Evolutionary conservation across 1,140 invertebrate species (phyloP), one percentile per base, ranked within the genome.

Genomic region (Maconellicoccus hirsutus): DNA sequence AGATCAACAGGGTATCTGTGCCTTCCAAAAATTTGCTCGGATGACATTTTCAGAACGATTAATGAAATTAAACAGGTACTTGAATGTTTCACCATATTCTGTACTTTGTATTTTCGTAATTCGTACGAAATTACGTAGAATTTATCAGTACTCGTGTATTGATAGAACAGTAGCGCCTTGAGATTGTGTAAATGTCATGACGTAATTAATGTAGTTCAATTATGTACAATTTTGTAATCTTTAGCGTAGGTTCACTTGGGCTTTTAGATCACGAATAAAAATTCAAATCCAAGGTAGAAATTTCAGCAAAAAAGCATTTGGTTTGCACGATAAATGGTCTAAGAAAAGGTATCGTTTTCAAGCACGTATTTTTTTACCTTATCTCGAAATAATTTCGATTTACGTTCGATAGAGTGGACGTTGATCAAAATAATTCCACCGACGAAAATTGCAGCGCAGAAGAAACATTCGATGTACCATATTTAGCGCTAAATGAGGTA

Each of bases 1-100:
- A 87, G 90, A 71, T 98, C 96, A 0, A 93, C 96, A 78, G 97
- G 97, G 0, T 86, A 92, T 77, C 84, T 99, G 0, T 94, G 96
- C 82, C 79, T 98, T 69, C 87, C 94, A 25, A 88, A 89, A 73
- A 85, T 89, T 79, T 88, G 86, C 75, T 86, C 87, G 0, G 76
- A 79, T 22, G 82, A 86, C 84, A 85, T 81, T 84, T 69, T 72
- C 38, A 70, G 72, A 61, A 73, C 74, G 0, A 70, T 76, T 23
- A 33, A 29, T 39, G 70, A 73, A 42, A 38, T 73, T 12, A 73
- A 73, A 73, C 42, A 73, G 59, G 72, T 73, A 42, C 7, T 38
- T 16, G 52, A 39, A 3, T 33, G 29, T 52, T 52, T 52, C 42
- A 52, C n/a, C 42, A 52, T 33, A 33, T 12, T 3, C 12, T 33